These are phyloP conservation scores for Hestina assimilis DNA, from an alignment of 1,140 invertebrate species.

Conservation along the genomic window DNA sequence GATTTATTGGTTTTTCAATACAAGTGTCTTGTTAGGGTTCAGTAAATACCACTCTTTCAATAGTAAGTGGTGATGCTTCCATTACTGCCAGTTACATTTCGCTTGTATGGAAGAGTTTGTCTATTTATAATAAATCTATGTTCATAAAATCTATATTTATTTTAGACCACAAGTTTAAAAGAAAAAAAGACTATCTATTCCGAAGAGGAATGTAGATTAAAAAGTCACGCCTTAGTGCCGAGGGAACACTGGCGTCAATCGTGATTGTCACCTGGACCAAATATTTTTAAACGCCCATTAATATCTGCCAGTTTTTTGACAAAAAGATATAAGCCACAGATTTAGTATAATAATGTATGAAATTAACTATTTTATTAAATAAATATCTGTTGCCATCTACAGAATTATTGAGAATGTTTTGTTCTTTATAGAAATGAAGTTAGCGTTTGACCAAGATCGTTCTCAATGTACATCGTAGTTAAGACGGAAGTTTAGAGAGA, in stretches of 20 bases:
- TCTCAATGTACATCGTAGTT: too few species aligned
- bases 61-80: neutral
- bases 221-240: slow-evolving; percentile 11
- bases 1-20: slow-evolving; percentile 1
- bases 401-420: too few species aligned
- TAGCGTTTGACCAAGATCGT: too few species aligned
- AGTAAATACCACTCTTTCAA: neutral
- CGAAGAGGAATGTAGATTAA: slow-evolving; percentile 17
- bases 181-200: slow-evolving; percentile 16
- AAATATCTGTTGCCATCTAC: too few species aligned
- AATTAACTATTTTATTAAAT: too few species aligned
- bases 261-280: slow-evolving; percentile 4
- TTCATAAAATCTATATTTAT: slow-evolving; percentile 3
- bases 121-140: neutral
- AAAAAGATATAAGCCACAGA: too few species aligned
- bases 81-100: too few species aligned
- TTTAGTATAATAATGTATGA: too few species aligned
- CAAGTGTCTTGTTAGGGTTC: neutral
- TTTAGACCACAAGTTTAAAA: neutral
- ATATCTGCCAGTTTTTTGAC: too few species aligned
- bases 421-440: too few species aligned
- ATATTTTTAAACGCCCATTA: slow-evolving; percentile 14
- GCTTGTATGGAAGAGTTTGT: too few species aligned
- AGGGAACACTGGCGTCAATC: slow-evolving; percentile 3
- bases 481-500: too few species aligned